A percentile compares a stretch with the other conserved stretches of the same genome.
phyloP scores from a whole-genome alignment of 2,113 vertebrate species.

The Ageneiosus marmoratus region DNA sequence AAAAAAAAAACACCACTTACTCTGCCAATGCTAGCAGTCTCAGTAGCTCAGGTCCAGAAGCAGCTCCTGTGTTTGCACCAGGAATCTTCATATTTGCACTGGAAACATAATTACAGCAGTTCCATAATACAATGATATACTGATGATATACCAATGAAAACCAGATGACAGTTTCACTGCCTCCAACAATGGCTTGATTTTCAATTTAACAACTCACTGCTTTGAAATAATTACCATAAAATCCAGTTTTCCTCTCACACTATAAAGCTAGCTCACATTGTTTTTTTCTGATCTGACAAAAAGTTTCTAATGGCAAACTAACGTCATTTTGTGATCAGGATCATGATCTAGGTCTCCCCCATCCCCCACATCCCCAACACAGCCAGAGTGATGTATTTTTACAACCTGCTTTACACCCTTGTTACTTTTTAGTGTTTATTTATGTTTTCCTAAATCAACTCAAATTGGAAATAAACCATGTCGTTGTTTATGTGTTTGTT shows the following conservation, averaged over 20 bases:
- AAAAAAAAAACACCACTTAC: not conserved
- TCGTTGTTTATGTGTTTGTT: constrained; percentile 62
- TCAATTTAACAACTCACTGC: constrained; percentile 59
- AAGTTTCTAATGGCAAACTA: constrained; percentile 43
- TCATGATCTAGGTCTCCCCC: not conserved
- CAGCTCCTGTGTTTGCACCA: constrained; percentile 29
- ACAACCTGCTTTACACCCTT: constrained; percentile 64
- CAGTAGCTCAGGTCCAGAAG: constrained; percentile 23
- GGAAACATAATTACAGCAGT: constrained; percentile 39
- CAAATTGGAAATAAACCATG: constrained; percentile 68
- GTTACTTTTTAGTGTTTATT: constrained; percentile 69
- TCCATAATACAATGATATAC: constrained; percentile 50
- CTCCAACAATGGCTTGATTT: constrained; percentile 50
- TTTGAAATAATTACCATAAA: constrained; percentile 63
- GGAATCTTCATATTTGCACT: constrained; percentile 40
- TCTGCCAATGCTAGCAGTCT: constrained; percentile 21
- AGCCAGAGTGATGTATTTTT: constrained; percentile 62
- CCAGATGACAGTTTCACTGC: constrained; percentile 51
- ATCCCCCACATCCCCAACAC: constrained; percentile 17
- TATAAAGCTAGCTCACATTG: constrained; percentile 52
- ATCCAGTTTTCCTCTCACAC: constrained; percentile 53
- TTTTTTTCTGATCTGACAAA: constrained; percentile 46
- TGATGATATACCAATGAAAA: constrained; percentile 51
- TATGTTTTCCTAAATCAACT: constrained; percentile 72
- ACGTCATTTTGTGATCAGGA: constrained; percentile 46